phyloP scores from a whole-genome alignment of 2,888 invertebrate genomes.

The Hirtodrosophila trivittata region DNA sequence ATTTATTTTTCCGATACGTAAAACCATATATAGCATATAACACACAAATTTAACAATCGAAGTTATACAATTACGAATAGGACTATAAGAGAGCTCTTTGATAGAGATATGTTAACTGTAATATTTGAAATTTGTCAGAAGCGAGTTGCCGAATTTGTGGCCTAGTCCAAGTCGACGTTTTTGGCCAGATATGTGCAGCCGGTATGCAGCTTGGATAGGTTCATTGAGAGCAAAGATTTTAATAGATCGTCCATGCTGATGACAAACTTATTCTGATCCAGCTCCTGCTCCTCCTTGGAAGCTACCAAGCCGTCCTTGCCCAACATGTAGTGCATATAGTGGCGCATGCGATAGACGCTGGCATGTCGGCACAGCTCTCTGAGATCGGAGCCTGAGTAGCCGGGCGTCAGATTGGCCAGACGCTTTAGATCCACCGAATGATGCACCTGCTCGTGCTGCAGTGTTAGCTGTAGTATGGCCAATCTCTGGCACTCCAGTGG shows the following conservation, averaged over 20 bases:
- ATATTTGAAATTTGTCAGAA: too few species aligned
- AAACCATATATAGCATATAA: too few species aligned
- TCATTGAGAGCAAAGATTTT: slow-evolving; percentile 47
- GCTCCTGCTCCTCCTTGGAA: not conserved
- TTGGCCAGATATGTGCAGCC: slow-evolving; percentile 23
- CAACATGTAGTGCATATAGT: slow-evolving; percentile 85
- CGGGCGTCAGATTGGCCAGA: slow-evolving; percentile 90
- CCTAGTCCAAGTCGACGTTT: slow-evolving; percentile 49
- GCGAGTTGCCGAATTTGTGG: not conserved
- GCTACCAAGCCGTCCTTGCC: slow-evolving; percentile 5
- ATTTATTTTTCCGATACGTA: too few species aligned
- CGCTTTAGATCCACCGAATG: slow-evolving; percentile 88
- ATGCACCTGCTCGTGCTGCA: slow-evolving; percentile 89
- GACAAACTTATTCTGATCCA: slow-evolving; percentile 32
- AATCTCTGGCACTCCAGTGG: slow-evolving; percentile 89
- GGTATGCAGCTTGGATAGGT: slow-evolving; percentile 43
- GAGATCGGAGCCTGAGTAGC: slow-evolving; percentile 96
- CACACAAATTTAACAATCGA: too few species aligned
- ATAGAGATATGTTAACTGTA: too few species aligned
- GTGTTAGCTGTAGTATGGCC: slow-evolving; percentile 90
- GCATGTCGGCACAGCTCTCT: slow-evolving; percentile 95
- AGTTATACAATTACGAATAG: too few species aligned
- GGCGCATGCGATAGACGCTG: slow-evolving; percentile 92
- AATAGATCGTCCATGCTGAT: slow-evolving; percentile 58
- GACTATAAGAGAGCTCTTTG: not conserved